Conservation (phyloP, 2,113 vertebrate species). For the Scytalopus superciliaris region DNA sequence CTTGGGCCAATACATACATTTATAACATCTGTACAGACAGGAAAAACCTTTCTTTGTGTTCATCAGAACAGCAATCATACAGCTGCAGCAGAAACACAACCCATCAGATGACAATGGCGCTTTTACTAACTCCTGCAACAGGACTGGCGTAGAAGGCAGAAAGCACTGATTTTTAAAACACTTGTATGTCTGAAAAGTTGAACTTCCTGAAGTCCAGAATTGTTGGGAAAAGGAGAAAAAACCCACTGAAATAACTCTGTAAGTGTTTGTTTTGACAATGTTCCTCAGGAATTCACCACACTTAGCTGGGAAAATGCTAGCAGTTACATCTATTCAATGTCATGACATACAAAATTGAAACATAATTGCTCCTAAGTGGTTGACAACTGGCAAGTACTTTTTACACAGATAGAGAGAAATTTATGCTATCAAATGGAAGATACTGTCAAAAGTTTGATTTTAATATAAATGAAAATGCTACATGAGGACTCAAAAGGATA, state of each 20-base stretch:
- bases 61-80: neutral
- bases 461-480: constrained; percentile 47
- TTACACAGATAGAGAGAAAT: constrained; percentile 63
- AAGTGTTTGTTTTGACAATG: constrained; percentile 68
- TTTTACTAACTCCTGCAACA: neutral
- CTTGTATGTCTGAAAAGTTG: constrained; percentile 1
- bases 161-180: neutral
- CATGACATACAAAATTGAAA: constrained; percentile 74
- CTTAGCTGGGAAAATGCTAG: constrained; percentile 64
- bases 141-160: neutral
- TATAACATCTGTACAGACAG: constrained; percentile 5
- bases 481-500: constrained; percentile 37
- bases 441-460: constrained; percentile 70
- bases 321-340: constrained; percentile 73
- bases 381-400: constrained; percentile 70
- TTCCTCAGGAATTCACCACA: constrained; percentile 65
- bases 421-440: constrained; percentile 65
- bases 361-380: constrained; percentile 74
- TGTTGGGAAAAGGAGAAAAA: constrained; percentile 4
- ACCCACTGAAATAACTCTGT: neutral
- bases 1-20: neutral
- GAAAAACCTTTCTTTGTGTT: neutral
- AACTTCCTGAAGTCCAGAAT: constrained; percentile 40
- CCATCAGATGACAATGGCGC: neutral
- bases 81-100: neutral